Evolutionary conservation across 2,888 invertebrate genomes (phyloP).

Genomic region (Abrostola triplasia): DNA sequence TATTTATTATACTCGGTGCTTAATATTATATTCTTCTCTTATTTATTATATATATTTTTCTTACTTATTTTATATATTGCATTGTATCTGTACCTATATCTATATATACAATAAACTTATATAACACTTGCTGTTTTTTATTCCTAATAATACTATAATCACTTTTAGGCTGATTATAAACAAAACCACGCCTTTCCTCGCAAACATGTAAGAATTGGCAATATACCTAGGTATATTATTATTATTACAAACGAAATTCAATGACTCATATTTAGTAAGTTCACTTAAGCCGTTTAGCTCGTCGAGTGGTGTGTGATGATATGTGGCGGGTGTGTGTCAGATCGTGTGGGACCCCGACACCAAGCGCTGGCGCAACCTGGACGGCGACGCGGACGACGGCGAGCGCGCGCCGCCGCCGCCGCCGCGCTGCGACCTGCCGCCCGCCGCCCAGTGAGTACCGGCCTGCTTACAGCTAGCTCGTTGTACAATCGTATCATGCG

Average conservation of each 20-base stretch:
- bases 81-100: conserved; percentile 50
- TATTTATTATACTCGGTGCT: not conserved
- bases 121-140: conserved; percentile 57
- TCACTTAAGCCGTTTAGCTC: not conserved
- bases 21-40: conserved; percentile 1
- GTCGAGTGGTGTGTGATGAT: conserved; percentile 3
- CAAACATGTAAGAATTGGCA: no score
- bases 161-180: no score
- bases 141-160: conserved; percentile 30
- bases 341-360: conserved; percentile 97
- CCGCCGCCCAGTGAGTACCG: conserved; percentile 40
- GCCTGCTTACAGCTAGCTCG: no score
- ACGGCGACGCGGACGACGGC: conserved; percentile 90
- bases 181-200: no score
- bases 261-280: not conserved
- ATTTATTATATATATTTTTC: conserved; percentile 20
- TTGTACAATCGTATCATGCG: no score
- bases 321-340: conserved; percentile 76
- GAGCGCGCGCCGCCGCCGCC: conserved; percentile 73
- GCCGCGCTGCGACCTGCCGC: conserved; percentile 50
- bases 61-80: conserved; percentile 34
- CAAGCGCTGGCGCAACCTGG: conserved; percentile 95
- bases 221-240: no score
- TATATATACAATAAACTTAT: conserved; percentile 62
- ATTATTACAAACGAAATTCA: no score